phyloP scores from a whole-genome alignment of 1,140 invertebrate species.

The Lamellibrachia luymesi region DNA sequence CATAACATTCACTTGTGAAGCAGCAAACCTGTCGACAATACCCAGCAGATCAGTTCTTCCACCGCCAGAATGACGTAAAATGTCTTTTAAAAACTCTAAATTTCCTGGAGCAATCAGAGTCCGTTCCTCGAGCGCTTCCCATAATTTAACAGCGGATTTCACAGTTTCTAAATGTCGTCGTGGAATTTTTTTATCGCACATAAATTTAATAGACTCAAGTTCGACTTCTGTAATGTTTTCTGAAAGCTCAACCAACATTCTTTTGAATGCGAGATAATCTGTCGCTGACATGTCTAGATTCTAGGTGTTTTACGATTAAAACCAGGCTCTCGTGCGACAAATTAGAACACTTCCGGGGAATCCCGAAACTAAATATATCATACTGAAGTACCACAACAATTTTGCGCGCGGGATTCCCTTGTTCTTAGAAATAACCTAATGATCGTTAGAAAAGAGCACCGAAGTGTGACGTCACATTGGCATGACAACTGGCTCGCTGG shows the following conservation, averaged over 20 bases:
- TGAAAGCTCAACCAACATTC: background rate
- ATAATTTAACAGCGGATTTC: background rate
- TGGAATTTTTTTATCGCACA: background rate
- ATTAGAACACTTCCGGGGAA: background rate
- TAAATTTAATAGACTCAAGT: background rate
- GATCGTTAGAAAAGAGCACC: too few relatives aligned
- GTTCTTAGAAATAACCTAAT: too few relatives aligned
- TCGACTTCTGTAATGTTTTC: background rate
- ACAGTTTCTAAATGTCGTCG: background rate
- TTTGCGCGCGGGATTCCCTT: background rate
- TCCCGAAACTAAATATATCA: background rate
- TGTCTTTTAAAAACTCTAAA: background rate
- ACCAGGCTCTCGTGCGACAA: background rate
- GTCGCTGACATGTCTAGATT: background rate
- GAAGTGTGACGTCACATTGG: too few relatives aligned
- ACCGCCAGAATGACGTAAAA: background rate
- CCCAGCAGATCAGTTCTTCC: background rate
- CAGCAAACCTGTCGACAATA: background rate
- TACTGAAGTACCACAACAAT: background rate
- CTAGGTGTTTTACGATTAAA: background rate
- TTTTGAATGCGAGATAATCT: background rate
- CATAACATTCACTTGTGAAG: background rate
- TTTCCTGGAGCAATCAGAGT: background rate
- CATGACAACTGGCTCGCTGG: too few relatives aligned
- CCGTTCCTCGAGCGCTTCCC: background rate